Evolutionary conservation across 2,888 invertebrate genomes (phyloP).

Genomic region (Leptopterna dolabrata): DNA sequence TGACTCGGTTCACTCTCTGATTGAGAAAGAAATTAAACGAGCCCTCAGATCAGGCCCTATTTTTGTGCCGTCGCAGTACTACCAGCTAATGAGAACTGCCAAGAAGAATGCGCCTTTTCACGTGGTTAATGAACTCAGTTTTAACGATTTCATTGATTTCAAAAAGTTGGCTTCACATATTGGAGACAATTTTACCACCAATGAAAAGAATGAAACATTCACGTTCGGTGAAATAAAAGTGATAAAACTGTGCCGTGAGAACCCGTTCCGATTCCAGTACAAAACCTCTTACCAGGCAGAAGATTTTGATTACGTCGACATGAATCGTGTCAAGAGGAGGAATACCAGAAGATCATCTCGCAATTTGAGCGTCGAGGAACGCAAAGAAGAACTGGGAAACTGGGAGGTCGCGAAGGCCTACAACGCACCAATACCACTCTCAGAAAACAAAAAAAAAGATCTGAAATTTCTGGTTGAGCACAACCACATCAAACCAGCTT

Average conservation of each 20-base stretch:
- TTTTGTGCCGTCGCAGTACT: conserved; percentile 22
- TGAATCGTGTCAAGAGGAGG: not conserved
- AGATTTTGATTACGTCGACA: conserved; percentile 20
- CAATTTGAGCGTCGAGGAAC: conserved; percentile 13
- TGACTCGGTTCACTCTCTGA: conserved; percentile 26
- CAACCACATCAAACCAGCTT: conserved; percentile 34
- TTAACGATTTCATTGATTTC: conserved; percentile 21
- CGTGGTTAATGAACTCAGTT: not conserved
- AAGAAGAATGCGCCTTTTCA: conserved; percentile 35
- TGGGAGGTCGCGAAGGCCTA: conserved; percentile 17
- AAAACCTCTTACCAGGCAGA: conserved; percentile 17
- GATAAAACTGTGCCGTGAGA: conserved; percentile 21
- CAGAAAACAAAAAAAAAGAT: conserved; percentile 38
- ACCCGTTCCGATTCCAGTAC: conserved; percentile 17
- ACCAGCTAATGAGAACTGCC: conserved; percentile 35
- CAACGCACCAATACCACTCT: not conserved
- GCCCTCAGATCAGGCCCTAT: conserved; percentile 12
- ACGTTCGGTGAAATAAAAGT: not conserved
- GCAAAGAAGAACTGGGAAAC: not conserved
- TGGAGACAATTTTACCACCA: not conserved
- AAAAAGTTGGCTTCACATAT: not conserved
- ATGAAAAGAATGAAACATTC: not conserved
- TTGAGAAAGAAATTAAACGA: conserved; percentile 43
- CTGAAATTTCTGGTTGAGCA: conserved; percentile 19
- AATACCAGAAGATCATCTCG: not conserved